A percentile compares a stretch with the other conserved stretches of the same genome.
Conservation (phyloP, 2,888 invertebrate species). For the Ochlodes sylvanus region DNA sequence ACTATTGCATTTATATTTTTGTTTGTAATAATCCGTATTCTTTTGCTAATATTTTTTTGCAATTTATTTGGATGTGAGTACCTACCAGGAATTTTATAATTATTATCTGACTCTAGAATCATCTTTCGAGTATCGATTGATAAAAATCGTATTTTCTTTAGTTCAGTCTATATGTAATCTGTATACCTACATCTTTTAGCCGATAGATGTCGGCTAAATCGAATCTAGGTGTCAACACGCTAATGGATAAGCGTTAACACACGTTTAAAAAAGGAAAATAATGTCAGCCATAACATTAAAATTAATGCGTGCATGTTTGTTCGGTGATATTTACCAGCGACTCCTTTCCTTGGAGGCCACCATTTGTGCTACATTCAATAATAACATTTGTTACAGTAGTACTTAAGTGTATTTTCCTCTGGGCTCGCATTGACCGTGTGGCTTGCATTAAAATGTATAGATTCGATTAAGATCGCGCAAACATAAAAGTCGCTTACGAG, state of each 20-base stretch:
- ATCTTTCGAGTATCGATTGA: no score
- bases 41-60: no score
- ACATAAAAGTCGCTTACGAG: slow-evolving; percentile 62
- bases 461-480: slow-evolving; percentile 57
- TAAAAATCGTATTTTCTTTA: no score
- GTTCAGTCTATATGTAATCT: no score
- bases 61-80: no score
- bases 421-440: slow-evolving; percentile 40
- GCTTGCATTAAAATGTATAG: slow-evolving; percentile 61
- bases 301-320: slow-evolving; percentile 6
- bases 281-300: slow-evolving; percentile 4
- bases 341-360: slow-evolving; percentile 8
- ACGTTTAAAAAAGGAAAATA: neutral
- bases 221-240: neutral
- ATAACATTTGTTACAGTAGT: neutral
- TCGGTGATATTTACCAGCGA: slow-evolving; percentile 17
- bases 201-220: no score
- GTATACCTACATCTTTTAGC: no score
- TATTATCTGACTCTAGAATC: no score
- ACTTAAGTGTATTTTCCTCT: slow-evolving; percentile 8
- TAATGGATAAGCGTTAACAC: neutral
- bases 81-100: no score
- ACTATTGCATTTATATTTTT: no score
- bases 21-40: no score
- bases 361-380: neutral